phyloP scores from a whole-genome alignment of 2,888 invertebrate species.

The Melieria picta region DNA sequence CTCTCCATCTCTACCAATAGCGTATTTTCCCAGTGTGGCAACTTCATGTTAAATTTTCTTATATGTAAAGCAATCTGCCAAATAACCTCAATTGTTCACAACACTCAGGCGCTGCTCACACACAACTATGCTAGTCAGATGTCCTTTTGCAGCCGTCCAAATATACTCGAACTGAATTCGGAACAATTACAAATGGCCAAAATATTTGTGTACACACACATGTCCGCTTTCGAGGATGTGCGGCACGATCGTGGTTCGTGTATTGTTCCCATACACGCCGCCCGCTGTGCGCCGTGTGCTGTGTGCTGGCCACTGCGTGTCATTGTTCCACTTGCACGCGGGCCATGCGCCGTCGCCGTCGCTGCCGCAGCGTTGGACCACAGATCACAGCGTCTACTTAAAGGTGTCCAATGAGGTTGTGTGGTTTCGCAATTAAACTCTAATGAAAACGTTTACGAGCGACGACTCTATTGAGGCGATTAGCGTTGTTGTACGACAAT shows the following conservation, averaged over 20 bases:
- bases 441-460: conserved; percentile 47
- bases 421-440: conserved; percentile 48
- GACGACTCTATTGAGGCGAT: conserved; percentile 49
- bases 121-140: conserved; percentile 35
- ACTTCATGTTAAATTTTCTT: not conserved
- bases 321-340: conserved; percentile 9
- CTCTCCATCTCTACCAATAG: not conserved
- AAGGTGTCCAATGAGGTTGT: conserved; percentile 39
- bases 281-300: conserved; percentile 31
- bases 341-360: not conserved
- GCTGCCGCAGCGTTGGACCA: conserved; percentile 1
- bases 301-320: conserved; percentile 31
- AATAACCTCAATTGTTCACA: conserved; percentile 36
- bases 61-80: conserved; percentile 19
- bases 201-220: conserved; percentile 15
- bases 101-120: too few species aligned
- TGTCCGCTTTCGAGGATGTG: not conserved
- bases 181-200: conserved; percentile 10
- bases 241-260: not conserved
- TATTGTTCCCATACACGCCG: conserved; percentile 15
- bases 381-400: conserved; percentile 12
- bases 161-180: conserved; percentile 13
- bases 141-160: conserved; percentile 45
- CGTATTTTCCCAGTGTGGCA: not conserved
- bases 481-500: conserved; percentile 21